Percentiles rank a stretch among this genome's conserved stretches.
These are phyloP conservation scores for Phyllostomus hastatus DNA, from an alignment of 2,113 vertebrate genomes.

Conservation along the genomic window DNA sequence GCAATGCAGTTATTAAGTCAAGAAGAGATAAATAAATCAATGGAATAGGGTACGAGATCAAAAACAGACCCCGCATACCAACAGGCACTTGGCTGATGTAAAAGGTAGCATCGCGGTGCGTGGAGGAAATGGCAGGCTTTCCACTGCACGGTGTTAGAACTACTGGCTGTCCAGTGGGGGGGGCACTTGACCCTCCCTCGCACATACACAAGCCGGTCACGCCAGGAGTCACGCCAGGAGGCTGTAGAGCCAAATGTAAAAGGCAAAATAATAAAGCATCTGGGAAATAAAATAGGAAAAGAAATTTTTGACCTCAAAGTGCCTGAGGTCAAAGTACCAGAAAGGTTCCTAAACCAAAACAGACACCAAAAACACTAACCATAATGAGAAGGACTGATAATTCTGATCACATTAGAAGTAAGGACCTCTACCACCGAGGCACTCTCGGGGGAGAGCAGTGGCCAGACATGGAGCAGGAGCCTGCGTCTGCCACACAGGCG, in stretches of 20 bases:
- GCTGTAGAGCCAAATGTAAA: background rate
- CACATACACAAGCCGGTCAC: background rate
- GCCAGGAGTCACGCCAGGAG: background rate
- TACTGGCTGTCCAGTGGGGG: no score
- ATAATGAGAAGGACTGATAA: background rate
- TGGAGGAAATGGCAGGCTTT: background rate
- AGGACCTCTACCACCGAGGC: background rate
- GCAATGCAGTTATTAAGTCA: background rate
- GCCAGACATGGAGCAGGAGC: background rate
- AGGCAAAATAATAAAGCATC: background rate
- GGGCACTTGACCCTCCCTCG: background rate
- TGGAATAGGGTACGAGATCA: background rate
- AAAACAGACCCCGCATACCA: fast-evolving
- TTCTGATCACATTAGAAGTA: background rate
- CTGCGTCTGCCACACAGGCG: background rate
- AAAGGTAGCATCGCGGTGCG: background rate
- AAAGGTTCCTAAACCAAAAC: background rate
- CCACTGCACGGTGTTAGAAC: no score
- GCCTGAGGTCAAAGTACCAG: background rate
- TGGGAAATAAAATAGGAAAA: background rate
- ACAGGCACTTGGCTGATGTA: background rate
- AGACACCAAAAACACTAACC: background rate
- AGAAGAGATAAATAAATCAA: background rate
- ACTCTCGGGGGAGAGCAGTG: background rate
- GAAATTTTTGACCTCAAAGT: background rate